Base-by-base conservation (phyloP, 1,140 invertebrate genomes). In the Heliothis virescens region DNA sequence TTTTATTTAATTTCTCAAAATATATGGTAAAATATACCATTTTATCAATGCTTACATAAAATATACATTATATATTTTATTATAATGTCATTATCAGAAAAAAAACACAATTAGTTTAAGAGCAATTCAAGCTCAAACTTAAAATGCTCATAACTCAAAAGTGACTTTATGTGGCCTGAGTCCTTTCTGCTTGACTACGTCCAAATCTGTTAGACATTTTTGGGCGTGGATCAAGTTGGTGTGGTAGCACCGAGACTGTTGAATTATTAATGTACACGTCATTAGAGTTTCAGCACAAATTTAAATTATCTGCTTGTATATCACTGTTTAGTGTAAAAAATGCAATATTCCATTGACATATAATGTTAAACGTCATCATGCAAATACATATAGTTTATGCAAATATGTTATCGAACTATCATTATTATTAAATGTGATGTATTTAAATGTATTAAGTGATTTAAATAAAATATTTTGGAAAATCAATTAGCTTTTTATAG, bases 381-480 rank as follows among this genome's bases (percentile, higher is more conserved):
- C 21, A 75, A 71, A 79, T 79, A 26, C 21, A 26, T 26, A 79
- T 77, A 78, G 76, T 82, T 79, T 79, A 75, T 76, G 67, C 29
- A 78, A 69, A 78, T 79, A 79, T 71, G 67, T 72, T 79, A 79
- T 50, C 18, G 48, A 78, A 21, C 53, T 78, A 78, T 76, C 62
- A 78, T 65, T 65, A 69, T 59, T 59, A 57, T 53, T 78, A 69
- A 48, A 69, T 57, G 13, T 65, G 63, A 69, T 78, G 76, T 78
- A 78, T 78, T 67, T 65, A 78, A 60, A 41, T 73, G 71, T 73
- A 73, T 18, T 73, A 80, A 73, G 78, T 82, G 81, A 82, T 82
- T 76, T 81, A 81, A 84, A 86, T 84, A 84, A 82, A 79, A 47
- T 81, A 81, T 82, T 81, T 82, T 82, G 52, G 53, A 83, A 75